These are phyloP conservation scores for Xiphorhynchus erythropygius DNA, from an alignment of 2,797 vertebrate genomes.

Conservation along the genomic window DNA sequence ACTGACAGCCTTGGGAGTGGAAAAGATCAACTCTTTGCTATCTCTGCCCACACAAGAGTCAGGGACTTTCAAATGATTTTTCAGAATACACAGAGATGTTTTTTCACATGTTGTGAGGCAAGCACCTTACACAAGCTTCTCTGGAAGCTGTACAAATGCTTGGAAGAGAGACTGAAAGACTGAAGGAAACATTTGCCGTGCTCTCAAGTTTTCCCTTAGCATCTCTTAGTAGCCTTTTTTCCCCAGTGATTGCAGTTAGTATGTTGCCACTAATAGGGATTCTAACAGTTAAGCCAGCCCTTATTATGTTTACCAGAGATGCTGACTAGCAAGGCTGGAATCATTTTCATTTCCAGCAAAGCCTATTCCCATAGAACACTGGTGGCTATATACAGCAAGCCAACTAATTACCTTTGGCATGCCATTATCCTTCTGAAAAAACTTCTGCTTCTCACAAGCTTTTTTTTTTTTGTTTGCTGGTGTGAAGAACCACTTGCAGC, in stretches of 20 bases:
- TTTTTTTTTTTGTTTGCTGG: not conserved
- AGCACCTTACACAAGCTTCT: not conserved
- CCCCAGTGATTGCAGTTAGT: not conserved
- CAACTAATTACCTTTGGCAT: not conserved
- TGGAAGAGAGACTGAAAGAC: not conserved
- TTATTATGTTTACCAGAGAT: not conserved
- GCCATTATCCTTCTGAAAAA: not conserved
- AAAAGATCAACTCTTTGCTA: not conserved
- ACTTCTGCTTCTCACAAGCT: not conserved
- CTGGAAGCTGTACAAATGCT: not conserved
- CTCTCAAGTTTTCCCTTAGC: not conserved
- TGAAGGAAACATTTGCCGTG: not conserved
- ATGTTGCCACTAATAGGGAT: not conserved
- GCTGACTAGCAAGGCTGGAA: not conserved
- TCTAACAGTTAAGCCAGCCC: not conserved
- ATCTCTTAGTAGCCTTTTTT: not conserved
- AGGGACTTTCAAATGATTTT: not conserved
- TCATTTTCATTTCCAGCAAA: not conserved
- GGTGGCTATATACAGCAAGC: not conserved
- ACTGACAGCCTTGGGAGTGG: not conserved
- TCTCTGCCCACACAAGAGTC: not conserved
- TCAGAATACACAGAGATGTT: not conserved
- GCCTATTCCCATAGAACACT: not conserved
- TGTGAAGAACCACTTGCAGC: not conserved
- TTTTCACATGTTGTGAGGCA: not conserved